Conservation (phyloP, 2,888 invertebrate genomes). For the Conchocele bisecta region DNA sequence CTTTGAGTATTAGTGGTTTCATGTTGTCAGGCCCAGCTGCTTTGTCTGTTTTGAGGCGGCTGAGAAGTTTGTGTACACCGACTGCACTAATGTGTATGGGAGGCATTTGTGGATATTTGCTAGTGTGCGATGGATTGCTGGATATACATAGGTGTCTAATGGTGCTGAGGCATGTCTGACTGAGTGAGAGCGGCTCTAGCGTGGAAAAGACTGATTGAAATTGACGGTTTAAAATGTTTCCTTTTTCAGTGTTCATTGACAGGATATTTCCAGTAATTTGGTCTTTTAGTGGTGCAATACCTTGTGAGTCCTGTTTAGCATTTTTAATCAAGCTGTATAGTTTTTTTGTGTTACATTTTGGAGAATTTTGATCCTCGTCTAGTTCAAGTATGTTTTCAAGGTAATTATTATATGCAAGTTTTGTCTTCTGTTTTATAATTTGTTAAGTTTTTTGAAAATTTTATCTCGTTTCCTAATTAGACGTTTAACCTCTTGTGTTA, state of each 20-base stretch:
- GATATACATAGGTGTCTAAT: constrained; percentile 5
- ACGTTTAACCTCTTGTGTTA: constrained; percentile 1
- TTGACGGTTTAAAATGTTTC: constrained; percentile 1
- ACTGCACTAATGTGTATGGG: neutral
- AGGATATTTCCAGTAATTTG: neutral
- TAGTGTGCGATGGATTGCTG: neutral
- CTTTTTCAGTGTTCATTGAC: neutral
- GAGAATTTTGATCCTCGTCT: neutral
- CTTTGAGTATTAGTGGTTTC: constrained; percentile 12
- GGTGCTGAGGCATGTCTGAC: constrained; percentile 1
- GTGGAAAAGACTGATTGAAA: constrained; percentile 15
- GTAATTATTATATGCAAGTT: neutral
- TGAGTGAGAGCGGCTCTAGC: neutral
- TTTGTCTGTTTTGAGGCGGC: constrained; percentile 11
- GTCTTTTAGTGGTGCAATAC: constrained; percentile 4
- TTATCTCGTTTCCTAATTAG: constrained; percentile 10
- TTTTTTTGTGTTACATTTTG: constrained; percentile 3
- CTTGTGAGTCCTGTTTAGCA: constrained; percentile 1
- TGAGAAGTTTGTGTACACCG: constrained; percentile 7
- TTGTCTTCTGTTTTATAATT: constrained; percentile 5
- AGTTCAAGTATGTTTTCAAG: constrained; percentile 1
- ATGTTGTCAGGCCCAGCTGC: constrained; percentile 12
- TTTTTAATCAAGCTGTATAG: constrained; percentile 9
- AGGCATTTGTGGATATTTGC: neutral
- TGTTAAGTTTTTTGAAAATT: constrained; percentile 1